phyloP scores from a whole-genome alignment of 2,888 invertebrate species.

The Laothoe populi region DNA sequence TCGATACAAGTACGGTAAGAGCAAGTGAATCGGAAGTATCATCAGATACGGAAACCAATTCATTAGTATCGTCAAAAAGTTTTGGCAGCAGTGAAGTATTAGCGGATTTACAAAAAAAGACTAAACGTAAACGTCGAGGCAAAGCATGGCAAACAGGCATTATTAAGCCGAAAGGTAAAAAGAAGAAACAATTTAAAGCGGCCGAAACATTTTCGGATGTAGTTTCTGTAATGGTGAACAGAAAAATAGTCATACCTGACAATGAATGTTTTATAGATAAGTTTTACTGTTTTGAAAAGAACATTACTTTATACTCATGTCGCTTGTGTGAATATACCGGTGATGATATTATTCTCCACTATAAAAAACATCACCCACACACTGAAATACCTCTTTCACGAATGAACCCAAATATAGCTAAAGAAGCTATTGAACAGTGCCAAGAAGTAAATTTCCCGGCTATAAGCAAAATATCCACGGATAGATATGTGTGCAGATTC shows the following conservation, averaged over 20 bases:
- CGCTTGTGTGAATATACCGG: slow-evolving; percentile 86
- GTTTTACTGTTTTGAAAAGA: slow-evolving; percentile 71
- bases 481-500: slow-evolving; percentile 72
- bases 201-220: slow-evolving; percentile 34
- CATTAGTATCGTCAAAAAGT: slow-evolving; percentile 62
- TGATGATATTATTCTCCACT: slow-evolving; percentile 87
- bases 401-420: slow-evolving; percentile 79
- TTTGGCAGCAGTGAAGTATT: slow-evolving; percentile 60
- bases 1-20: slow-evolving; percentile 49
- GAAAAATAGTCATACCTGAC: slow-evolving; percentile 49
- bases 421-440: slow-evolving; percentile 83
- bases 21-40: slow-evolving; percentile 46
- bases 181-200: slow-evolving; percentile 55
- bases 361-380: slow-evolving; percentile 86
- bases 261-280: slow-evolving; percentile 68
- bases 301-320: slow-evolving; percentile 77
- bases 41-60: slow-evolving; percentile 66
- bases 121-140: slow-evolving; percentile 61
- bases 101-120: slow-evolving; percentile 62
- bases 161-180: slow-evolving; percentile 66
- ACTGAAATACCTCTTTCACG: slow-evolving; percentile 88
- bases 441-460: slow-evolving; percentile 66
- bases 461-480: slow-evolving; percentile 61
- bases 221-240: slow-evolving; percentile 31
- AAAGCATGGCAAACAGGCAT: slow-evolving; percentile 66